These are phyloP conservation scores for Uropsilus gracilis DNA, from an alignment of 2,113 vertebrate species.

Conservation along the genomic window DNA sequence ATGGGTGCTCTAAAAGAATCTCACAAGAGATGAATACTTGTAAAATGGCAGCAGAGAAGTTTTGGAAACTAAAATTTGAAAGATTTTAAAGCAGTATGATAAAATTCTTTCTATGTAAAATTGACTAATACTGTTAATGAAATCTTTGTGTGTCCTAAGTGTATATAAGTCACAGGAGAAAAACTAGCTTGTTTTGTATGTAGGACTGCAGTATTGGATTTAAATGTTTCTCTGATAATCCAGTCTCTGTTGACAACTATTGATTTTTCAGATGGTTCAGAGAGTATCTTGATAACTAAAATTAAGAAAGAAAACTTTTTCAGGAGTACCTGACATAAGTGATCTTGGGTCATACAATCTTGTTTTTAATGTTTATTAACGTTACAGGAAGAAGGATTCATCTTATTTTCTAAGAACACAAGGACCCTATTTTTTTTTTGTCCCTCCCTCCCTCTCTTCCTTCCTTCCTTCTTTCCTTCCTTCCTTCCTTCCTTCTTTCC, in stretches of 20 bases:
- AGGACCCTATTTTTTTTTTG: too few species aligned
- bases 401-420: background rate
- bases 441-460: background rate
- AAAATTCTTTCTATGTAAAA: background rate
- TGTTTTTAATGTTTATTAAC: background rate
- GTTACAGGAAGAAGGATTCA: background rate
- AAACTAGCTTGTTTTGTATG: background rate
- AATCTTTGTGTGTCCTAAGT: background rate
- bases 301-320: background rate
- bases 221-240: background rate
- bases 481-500: background rate
- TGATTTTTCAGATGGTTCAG: background rate
- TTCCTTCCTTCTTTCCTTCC: too few species aligned
- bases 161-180: background rate
- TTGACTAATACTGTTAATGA: background rate
- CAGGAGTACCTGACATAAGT: background rate
- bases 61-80: slow-evolving; percentile 16
- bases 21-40: background rate
- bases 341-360: background rate
- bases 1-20: background rate
- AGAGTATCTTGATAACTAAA: background rate
- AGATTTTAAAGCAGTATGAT: background rate
- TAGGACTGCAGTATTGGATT: background rate
- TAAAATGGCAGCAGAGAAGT: background rate
- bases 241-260: background rate